A percentile compares a stretch with the other conserved stretches of the same genome.
phyloP scores from a whole-genome alignment of 1,140 invertebrate species.

The Drosophila mayri region DNA sequence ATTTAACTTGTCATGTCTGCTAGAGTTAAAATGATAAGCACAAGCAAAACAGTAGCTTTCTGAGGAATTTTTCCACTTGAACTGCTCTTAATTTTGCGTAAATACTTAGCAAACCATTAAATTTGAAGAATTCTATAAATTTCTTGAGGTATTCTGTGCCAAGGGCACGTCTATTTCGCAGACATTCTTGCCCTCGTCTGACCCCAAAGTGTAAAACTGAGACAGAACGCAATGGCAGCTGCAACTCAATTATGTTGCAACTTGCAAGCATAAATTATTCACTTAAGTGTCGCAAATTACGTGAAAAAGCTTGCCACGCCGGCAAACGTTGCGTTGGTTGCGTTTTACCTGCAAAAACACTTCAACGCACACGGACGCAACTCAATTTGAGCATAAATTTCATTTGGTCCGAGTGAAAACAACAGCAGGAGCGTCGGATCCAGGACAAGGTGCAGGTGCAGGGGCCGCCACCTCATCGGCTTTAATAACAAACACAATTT shows the following conservation, averaged over 20 bases:
- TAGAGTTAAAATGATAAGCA: not conserved
- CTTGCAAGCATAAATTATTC: constrained; percentile 71
- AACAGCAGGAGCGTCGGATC: constrained; percentile 39
- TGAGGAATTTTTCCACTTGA: not conserved
- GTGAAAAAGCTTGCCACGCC: constrained; percentile 46
- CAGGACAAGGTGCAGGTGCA: constrained; percentile 8
- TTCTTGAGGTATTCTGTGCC: not conserved
- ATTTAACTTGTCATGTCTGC: not conserved
- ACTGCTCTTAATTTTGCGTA: not conserved
- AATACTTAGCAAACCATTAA: not conserved
- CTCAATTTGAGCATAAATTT: constrained; percentile 80
- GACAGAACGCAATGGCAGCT: constrained; percentile 22
- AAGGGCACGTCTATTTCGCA: not conserved
- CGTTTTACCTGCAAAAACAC: constrained; percentile 59
- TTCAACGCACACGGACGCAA: constrained; percentile 63
- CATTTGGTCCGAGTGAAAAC: constrained; percentile 57
- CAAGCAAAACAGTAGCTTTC: not conserved
- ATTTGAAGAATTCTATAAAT: not conserved
- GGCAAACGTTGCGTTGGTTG: constrained; percentile 8
- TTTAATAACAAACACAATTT: constrained; percentile 81
- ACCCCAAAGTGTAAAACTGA: constrained; percentile 27
- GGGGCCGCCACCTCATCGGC: constrained; percentile 22
- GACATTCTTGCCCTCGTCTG: constrained; percentile 18
- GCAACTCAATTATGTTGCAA: constrained; percentile 66
- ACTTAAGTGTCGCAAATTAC: constrained; percentile 67